Evolutionary conservation across 2,113 vertebrate genomes (phyloP), one percentile per base, ranked within the genome.

Genomic region (Malurus melanocephalus): DNA sequence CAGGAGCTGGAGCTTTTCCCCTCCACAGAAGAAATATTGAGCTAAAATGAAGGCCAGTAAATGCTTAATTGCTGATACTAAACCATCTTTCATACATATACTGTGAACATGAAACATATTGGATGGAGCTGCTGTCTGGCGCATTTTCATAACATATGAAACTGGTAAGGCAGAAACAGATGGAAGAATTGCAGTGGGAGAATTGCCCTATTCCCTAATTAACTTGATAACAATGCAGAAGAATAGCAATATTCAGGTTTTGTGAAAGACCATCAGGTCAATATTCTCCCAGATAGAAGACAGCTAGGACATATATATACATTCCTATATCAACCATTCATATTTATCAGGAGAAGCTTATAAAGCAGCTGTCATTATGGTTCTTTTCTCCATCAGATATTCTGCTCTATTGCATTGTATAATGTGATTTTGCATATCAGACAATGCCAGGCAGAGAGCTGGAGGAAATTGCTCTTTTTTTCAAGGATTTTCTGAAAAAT

Each of bases 131-230:
- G 92, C 82, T 96, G 96, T 94, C 95, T 97, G 96, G 95, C 76
- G 21, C 75, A 51, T 95, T 95, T 95, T 92, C 89, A 80, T 78
- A 88, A 80, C 91, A 95, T 92, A 75, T 72, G 92, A 93, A 97
- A 96, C 93, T 95, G 76, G 95, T 95, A 96, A 96, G 81, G 95
- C 88, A 97, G 96, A 93, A 96, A 90, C 96, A 97, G 96, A 97
- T 93, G 96, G 95, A 62, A 87, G 61, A 92, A 91, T 60, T 96
- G 91, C 91, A 94, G 88, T 95, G 85, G 85, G 90, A 96, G 96
- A 96, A 91, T 91, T 96, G 88, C 86, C 42, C 87, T 96, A 26
- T 85, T 96, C 92, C n/a, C 95, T 91, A 92, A 90, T 95, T 95
- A 94, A 92, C 93, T 95, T 91, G 73, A 89, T 95, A 95, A 91